Evolutionary conservation across 2,113 vertebrate species (phyloP), one percentile per base, ranked within the genome.

Genomic region (Periophthalmodon schlosseri): DNA sequence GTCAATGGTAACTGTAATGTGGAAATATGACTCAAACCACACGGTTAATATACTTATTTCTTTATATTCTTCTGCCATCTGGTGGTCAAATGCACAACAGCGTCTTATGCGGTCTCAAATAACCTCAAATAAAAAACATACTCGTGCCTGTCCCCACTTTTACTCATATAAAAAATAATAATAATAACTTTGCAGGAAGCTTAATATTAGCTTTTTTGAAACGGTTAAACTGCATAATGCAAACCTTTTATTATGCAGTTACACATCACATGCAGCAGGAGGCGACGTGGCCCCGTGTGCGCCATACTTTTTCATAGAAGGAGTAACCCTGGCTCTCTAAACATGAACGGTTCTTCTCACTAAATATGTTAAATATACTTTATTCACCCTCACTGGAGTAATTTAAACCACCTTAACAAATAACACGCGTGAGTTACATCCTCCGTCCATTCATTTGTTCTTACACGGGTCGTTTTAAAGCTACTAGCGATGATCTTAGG

Each of bases 371-470:
- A 68, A 60, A 46, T 69, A 23, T 50, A 6, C n/a, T 12, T 18
- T 3, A 61, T 65, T 46, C 50, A n/a, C 13, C 11, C n/a, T 12
- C 4, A 39, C 64, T 8, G 6, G 21, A 2, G 3, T 21, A 10
- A 64, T 10, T 2, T 36, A 44, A 8, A 28, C 75, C 54, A 9
- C 20, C 60, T n/a, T n/a, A 49, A 5, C 6, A 2, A 23, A 60
- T 56, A 44, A 57, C 65, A 63, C 1, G 74, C 15, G 68, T 67
- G 15, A 78, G 49, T 69, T 70, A 44, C 8, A 28, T 8, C 21
- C 5, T 12, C 74, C 1, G 7, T n/a, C n/a, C 20, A 56, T 2
- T 7, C n/a, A 28, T 13, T 1, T 3, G 3, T 28, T 28, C 12
- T 5, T 9, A 12, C 4, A 44, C 11, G 0, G 14, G 36, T 28